Percentiles rank a stretch among this genome's conserved stretches.
Evolutionary conservation across 2,797 vertebrate genomes (phyloP).

Genomic region (Tolypeutes matacus): DNA sequence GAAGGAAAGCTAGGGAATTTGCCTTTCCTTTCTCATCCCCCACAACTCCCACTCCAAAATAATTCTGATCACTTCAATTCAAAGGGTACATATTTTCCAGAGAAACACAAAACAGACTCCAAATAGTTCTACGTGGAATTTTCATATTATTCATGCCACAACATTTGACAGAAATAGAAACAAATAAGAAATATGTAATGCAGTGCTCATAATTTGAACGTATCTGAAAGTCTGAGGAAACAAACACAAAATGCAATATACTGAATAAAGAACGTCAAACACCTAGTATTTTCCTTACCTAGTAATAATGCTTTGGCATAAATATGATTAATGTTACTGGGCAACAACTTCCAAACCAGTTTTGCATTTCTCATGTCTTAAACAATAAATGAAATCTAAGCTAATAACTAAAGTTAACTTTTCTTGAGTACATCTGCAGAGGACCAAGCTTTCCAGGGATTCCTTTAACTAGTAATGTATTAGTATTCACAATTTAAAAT

Average conservation of each 20-base stretch:
- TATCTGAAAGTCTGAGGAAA: slow-evolving; percentile 61
- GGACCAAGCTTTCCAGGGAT: background rate
- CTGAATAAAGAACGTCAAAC: slow-evolving; percentile 50
- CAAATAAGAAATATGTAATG: slow-evolving; percentile 71
- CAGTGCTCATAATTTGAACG: slow-evolving; percentile 55
- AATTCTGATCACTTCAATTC: background rate
- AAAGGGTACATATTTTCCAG: background rate
- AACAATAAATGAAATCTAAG: slow-evolving; percentile 36
- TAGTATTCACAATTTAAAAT: slow-evolving; percentile 17
- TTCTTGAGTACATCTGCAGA: background rate
- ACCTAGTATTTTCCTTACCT: slow-evolving; percentile 67
- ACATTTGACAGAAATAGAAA: slow-evolving; percentile 71
- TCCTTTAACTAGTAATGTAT: background rate
- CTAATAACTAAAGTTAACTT: slow-evolving; percentile 9
- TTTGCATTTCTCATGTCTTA: slow-evolving; percentile 46
- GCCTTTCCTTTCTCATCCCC: background rate
- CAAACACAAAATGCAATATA: slow-evolving; percentile 21
- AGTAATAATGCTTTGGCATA: slow-evolving; percentile 58
- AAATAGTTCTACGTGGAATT: background rate
- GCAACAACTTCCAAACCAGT: slow-evolving; percentile 7
- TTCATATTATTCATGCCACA: slow-evolving; percentile 37
- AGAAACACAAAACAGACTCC: background rate
- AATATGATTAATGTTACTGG: slow-evolving; percentile 53
- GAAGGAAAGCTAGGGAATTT: background rate
- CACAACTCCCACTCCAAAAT: background rate